A percentile compares a stretch with the other conserved stretches of the same genome.
phyloP scores from a whole-genome alignment of 2,113 vertebrate species.

The Saccopteryx leptura region DNA sequence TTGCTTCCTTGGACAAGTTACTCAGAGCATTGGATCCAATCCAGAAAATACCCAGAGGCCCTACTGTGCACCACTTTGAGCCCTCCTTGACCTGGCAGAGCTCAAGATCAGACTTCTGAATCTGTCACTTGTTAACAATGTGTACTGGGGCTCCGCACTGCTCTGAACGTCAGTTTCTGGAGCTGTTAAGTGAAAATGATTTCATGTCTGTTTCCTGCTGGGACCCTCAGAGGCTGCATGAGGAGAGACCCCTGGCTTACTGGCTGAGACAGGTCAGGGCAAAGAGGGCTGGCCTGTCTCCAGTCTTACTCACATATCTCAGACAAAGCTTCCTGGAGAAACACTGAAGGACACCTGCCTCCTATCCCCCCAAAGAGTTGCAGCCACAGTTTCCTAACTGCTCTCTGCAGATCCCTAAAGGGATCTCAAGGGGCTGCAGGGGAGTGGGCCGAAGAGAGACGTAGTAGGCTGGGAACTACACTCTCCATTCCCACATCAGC shows the following conservation, averaged over 20 bases:
- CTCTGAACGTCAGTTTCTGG: background rate
- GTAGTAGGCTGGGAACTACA: background rate
- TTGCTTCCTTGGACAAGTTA: background rate
- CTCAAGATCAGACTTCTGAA: background rate
- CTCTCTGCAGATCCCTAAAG: background rate
- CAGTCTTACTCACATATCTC: background rate
- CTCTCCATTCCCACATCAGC: background rate
- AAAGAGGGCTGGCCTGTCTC: background rate
- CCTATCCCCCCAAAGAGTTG: background rate
- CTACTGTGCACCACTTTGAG: background rate
- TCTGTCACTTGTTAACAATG: background rate
- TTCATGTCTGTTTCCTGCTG: background rate
- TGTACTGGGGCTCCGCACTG: rapidly evolving
- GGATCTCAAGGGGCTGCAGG: background rate
- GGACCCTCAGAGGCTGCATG: background rate
- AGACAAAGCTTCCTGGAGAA: background rate
- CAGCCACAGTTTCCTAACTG: background rate
- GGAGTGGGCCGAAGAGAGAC: background rate
- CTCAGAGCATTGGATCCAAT: background rate
- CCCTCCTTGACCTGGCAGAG: background rate
- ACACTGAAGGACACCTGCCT: background rate
- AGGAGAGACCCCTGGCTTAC: background rate
- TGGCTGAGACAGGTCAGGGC: background rate
- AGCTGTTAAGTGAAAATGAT: background rate
- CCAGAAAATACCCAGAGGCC: background rate